A percentile compares a stretch with the other conserved stretches of the same genome.
phyloP scores from a whole-genome alignment of 2,888 invertebrate species.

The Disparrhopalites patrizii region DNA sequence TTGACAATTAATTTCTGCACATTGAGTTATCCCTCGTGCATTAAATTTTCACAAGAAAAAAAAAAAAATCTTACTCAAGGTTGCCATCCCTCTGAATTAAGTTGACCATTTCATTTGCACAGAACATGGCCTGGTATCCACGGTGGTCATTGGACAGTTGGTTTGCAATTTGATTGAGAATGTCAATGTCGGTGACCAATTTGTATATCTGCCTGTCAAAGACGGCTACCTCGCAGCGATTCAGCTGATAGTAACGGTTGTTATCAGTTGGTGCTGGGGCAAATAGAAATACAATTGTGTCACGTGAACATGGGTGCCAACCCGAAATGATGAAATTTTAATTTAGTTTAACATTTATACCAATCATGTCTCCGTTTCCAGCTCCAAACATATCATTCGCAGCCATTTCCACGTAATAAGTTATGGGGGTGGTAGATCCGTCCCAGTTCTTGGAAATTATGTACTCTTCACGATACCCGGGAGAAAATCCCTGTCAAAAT shows the following conservation, averaged over 20 bases:
- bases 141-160: constrained; percentile 51
- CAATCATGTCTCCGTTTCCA: constrained; percentile 50
- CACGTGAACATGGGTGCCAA: neutral
- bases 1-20: too few species aligned
- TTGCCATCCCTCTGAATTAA: constrained; percentile 49
- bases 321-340: too few species aligned
- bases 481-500: constrained; percentile 35
- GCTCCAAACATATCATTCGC: constrained; percentile 55
- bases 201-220: constrained; percentile 52
- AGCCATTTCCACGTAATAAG: constrained; percentile 55
- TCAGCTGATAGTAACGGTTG: constrained; percentile 51
- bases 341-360: constrained; percentile 21
- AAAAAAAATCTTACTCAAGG: neutral
- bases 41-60: too few species aligned
- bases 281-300: constrained; percentile 7
- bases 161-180: constrained; percentile 53
- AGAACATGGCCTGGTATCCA: constrained; percentile 54
- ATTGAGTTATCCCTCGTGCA: too few species aligned
- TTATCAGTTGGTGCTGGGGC: constrained; percentile 52
- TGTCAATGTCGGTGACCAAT: constrained; percentile 52
- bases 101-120: constrained; percentile 55
- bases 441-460: constrained; percentile 42
- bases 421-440: constrained; percentile 31
- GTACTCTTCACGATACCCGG: constrained; percentile 46
- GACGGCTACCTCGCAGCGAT: constrained; percentile 51